Evolutionary conservation across 2,888 invertebrate genomes (phyloP).

Genomic region (Stenolophus ochropezus): DNA sequence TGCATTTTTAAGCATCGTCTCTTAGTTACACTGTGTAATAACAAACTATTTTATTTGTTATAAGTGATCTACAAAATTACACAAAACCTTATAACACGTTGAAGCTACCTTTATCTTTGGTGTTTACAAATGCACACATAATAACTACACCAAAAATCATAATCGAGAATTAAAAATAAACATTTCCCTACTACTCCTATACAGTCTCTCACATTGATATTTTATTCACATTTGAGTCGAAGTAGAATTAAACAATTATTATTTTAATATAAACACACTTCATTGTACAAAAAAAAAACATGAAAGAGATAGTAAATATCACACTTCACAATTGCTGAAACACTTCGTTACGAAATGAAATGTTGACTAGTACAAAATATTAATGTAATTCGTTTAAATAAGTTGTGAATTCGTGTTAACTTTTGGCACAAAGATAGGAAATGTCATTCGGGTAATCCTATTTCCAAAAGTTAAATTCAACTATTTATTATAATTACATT

Average conservation of each 20-base stretch:
- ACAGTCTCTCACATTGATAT: constrained; percentile 9
- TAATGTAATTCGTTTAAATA: neutral
- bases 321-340: constrained; percentile 31
- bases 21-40: constrained; percentile 49
- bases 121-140: constrained; percentile 54
- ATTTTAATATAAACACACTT: constrained; percentile 2
- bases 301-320: constrained; percentile 32
- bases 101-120: constrained; percentile 51
- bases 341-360: neutral
- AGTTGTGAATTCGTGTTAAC: constrained; percentile 12
- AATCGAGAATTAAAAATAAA: neutral
- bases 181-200: constrained; percentile 18
- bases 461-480: constrained; percentile 45
- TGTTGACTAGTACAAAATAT: constrained; percentile 29
- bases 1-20: constrained; percentile 52
- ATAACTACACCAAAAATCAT: neutral
- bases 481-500: constrained; percentile 42
- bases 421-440: constrained; percentile 53
- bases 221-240: neutral
- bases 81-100: constrained; percentile 45
- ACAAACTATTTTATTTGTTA: constrained; percentile 47
- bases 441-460: neutral
- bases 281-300: constrained; percentile 10
- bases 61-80: constrained; percentile 45
- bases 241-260: neutral